These are phyloP conservation scores for Peromyscus maniculatus DNA, from an alignment of 2,113 vertebrate genomes.

Conservation along the genomic window DNA sequence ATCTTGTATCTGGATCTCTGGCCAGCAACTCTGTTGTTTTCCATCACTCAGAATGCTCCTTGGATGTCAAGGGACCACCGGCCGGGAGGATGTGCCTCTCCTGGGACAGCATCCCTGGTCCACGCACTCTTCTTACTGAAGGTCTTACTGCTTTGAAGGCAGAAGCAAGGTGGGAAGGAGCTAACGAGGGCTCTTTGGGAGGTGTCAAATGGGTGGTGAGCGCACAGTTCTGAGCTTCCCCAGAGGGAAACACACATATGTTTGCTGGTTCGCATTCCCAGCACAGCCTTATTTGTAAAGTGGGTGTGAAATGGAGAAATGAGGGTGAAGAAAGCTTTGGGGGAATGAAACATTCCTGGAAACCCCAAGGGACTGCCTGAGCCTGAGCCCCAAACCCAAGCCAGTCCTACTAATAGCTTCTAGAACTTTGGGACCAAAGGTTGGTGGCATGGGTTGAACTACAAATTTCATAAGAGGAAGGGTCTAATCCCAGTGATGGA, in stretches of 20 bases:
- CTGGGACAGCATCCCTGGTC: background rate
- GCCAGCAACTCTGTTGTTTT: background rate
- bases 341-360: background rate
- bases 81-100: background rate
- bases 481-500: no score
- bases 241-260: background rate
- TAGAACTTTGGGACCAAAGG: background rate
- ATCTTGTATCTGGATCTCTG: background rate
- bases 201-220: background rate
- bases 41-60: background rate
- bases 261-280: background rate
- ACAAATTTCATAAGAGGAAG: background rate
- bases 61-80: background rate
- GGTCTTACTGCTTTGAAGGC: background rate
- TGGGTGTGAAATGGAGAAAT: background rate
- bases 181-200: background rate
- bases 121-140: background rate
- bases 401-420: background rate
- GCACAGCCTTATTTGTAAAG: background rate
- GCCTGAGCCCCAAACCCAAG: background rate
- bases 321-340: background rate
- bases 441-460: fast-evolving
- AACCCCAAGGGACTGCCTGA: background rate
- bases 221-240: background rate
- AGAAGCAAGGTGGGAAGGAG: background rate